Conservation (phyloP, 2,113 vertebrate genomes). For the Cichladusa arquata region DNA sequence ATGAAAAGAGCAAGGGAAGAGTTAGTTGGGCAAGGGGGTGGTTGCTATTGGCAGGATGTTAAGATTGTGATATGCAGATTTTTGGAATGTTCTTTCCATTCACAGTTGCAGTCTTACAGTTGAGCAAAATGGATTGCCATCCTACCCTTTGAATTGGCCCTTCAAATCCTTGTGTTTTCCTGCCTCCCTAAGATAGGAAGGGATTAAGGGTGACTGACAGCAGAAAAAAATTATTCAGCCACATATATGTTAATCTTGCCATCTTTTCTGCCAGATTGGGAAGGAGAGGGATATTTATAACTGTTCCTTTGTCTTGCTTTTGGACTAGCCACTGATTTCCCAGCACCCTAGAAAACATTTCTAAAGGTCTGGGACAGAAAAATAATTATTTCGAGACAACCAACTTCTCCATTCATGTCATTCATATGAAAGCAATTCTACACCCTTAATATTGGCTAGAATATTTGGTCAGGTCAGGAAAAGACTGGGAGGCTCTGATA, state of each 20-base stretch:
- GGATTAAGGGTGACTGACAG: conserved; percentile 52
- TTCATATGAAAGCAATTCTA: conserved; percentile 11
- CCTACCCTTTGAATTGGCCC: background rate
- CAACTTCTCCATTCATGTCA: conserved; percentile 46
- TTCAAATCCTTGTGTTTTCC: conserved; percentile 48
- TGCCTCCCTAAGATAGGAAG: conserved; percentile 36
- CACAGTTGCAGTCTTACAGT: conserved; percentile 8
- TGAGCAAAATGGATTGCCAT: conserved; percentile 12
- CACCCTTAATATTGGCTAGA: background rate
- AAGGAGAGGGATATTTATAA: conserved; percentile 29
- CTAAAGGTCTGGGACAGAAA: conserved; percentile 23
- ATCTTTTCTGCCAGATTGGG: conserved; percentile 47
- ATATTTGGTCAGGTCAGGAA: background rate
- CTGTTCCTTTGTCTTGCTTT: conserved; percentile 40
- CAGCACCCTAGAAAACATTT: conserved; percentile 35
- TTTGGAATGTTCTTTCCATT: background rate
- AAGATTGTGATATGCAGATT: background rate
- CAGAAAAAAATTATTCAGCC: conserved; percentile 22
- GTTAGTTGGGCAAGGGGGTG: background rate
- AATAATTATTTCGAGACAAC: conserved; percentile 21
- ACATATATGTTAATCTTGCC: conserved; percentile 49
- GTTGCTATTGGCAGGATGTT: background rate
- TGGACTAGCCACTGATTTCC: conserved; percentile 25
- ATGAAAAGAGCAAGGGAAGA: background rate
- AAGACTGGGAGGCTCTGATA: conserved; percentile 28